Percentiles rank a stretch among this genome's conserved stretches.
phyloP scores from a whole-genome alignment of 2,888 invertebrate genomes.

The Tinea trinotella region DNA sequence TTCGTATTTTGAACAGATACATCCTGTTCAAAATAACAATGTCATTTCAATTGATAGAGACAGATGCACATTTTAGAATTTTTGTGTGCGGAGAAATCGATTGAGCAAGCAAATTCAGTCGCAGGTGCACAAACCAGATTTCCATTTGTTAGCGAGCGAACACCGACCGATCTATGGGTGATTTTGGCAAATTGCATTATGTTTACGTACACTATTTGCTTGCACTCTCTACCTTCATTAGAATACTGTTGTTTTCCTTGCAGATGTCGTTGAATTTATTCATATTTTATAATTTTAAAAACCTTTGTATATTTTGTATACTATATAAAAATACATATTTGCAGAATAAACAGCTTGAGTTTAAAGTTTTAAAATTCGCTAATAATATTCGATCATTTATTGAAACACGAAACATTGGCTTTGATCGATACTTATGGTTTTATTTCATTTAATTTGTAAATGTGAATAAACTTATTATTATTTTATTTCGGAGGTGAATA shows the following conservation, averaged over 20 bases:
- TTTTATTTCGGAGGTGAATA: too few species aligned
- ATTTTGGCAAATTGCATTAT: constrained; percentile 14
- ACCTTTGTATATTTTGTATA: background rate
- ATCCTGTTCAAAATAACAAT: background rate
- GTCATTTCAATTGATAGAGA: background rate
- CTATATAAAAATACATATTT: too few species aligned
- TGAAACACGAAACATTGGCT: too few species aligned
- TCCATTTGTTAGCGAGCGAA: background rate
- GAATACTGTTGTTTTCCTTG: too few species aligned
- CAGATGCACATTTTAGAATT: background rate
- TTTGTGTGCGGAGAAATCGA: constrained; percentile 1
- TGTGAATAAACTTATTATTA: too few species aligned
- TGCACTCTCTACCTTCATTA: background rate
- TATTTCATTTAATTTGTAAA: too few species aligned
- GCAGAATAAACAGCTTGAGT: too few species aligned
- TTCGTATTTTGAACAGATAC: too few species aligned
- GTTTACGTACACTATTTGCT: background rate
- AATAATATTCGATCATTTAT: too few species aligned
- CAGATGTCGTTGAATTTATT: too few species aligned
- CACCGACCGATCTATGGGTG: constrained; percentile 8
- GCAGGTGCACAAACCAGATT: constrained; percentile 15
- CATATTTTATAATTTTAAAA: background rate
- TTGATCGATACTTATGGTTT: too few species aligned
- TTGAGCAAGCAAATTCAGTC: constrained; percentile 10
- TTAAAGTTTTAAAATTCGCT: too few species aligned